phyloP scores from a whole-genome alignment of 2,113 vertebrate genomes.

The Struthio camelus region DNA sequence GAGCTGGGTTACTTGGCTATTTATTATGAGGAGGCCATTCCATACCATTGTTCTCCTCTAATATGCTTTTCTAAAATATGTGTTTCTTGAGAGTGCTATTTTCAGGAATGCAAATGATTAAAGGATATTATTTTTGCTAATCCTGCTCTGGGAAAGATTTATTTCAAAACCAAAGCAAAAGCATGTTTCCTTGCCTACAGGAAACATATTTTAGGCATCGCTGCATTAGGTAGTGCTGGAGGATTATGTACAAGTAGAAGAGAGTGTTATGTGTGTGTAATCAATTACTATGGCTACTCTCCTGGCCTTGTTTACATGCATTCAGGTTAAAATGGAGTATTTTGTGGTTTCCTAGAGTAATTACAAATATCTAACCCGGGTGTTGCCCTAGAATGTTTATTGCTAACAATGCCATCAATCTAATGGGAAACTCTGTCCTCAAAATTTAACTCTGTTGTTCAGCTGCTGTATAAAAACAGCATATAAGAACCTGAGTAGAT shows the following conservation, averaged over 20 bases:
- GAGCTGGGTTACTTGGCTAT: background rate
- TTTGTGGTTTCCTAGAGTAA: background rate
- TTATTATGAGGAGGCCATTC: background rate
- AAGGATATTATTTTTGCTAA: background rate
- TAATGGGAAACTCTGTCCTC: background rate
- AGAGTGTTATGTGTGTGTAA: background rate
- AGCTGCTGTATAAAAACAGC: background rate
- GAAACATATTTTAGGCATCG: background rate
- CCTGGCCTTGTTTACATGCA: background rate
- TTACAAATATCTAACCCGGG: background rate
- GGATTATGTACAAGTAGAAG: background rate
- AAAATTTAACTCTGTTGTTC: background rate
- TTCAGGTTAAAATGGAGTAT: background rate
- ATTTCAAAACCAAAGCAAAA: background rate
- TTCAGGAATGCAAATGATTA: background rate
- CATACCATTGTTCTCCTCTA: background rate
- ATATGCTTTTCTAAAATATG: background rate
- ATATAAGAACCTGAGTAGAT: background rate
- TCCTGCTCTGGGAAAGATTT: background rate
- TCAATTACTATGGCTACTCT: background rate
- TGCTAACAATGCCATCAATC: background rate
- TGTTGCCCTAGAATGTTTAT: background rate
- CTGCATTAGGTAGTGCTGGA: background rate
- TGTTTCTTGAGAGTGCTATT: background rate
- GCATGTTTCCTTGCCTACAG: background rate